phyloP scores from a whole-genome alignment of 35 echinoderm and acorn worm species.

The Apostichopus parvimensis region DNA sequence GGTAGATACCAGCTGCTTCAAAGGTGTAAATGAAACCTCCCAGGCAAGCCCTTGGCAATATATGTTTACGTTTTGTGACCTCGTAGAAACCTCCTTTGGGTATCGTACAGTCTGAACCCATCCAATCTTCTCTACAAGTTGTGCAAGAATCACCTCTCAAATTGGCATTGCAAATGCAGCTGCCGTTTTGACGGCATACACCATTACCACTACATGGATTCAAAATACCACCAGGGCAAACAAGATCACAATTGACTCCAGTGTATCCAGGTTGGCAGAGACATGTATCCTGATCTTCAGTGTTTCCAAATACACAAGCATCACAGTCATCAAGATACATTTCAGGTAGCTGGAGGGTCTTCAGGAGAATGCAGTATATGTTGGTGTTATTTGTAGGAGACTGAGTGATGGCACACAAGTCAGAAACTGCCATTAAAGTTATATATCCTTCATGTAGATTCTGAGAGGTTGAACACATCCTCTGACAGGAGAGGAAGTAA shows the following conservation, averaged over 20 bases:
- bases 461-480: constrained; percentile 46
- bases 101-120: constrained; percentile 59
- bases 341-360: constrained; percentile 4
- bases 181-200: constrained; percentile 25
- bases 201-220: constrained; percentile 62
- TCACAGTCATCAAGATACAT: constrained; percentile 25
- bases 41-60: constrained; percentile 27
- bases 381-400: not conserved
- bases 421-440: constrained; percentile 24
- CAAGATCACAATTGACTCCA: not conserved
- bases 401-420: constrained; percentile 40
- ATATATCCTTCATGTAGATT: constrained; percentile 57
- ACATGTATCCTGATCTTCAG: constrained; percentile 11
- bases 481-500: constrained; percentile 78
- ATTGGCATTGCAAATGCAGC: constrained; percentile 47
- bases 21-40: constrained; percentile 70
- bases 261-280: constrained; percentile 31
- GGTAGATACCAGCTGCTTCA: constrained; percentile 69
- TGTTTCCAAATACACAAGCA: constrained; percentile 49
- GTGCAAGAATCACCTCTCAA: not conserved
- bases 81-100: not conserved
- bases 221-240: constrained; percentile 59
- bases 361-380: constrained; percentile 11
- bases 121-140: constrained; percentile 27
- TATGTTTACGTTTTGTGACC: not conserved